These are phyloP conservation scores for Matsumyia berberina DNA, from an alignment of 2,888 invertebrate species.

Conservation along the genomic window DNA sequence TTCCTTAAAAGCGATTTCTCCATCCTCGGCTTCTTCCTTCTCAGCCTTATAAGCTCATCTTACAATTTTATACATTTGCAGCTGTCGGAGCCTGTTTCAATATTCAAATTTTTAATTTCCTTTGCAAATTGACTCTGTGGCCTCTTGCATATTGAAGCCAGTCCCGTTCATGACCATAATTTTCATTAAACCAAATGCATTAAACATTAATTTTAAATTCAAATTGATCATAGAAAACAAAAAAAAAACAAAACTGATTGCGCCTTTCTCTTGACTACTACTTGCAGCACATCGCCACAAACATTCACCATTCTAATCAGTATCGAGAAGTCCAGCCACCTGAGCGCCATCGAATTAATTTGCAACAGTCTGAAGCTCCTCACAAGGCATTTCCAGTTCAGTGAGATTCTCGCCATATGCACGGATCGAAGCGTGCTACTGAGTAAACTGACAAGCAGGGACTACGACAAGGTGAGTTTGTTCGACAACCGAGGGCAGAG, in stretches of 20 bases:
- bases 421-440: slow-evolving; percentile 81
- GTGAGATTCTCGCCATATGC: slow-evolving; percentile 83
- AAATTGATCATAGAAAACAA: too few relatives aligned
- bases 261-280: slow-evolving; percentile 61
- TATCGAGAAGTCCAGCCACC: slow-evolving; percentile 83
- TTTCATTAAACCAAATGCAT: slow-evolving; percentile 2
- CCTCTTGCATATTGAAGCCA: not conserved
- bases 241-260: slow-evolving; percentile 21
- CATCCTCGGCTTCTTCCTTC: too few relatives aligned
- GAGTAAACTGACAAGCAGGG: slow-evolving; percentile 67
- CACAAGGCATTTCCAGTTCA: slow-evolving; percentile 83
- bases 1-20: too few relatives aligned
- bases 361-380: slow-evolving; percentile 84
- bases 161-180: slow-evolving; percentile 12
- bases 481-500: not conserved
- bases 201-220: slow-evolving; percentile 16
- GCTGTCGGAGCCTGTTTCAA: too few relatives aligned
- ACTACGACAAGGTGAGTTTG: slow-evolving; percentile 75
- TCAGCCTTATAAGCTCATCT: too few relatives aligned
- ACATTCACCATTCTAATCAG: slow-evolving; percentile 84
- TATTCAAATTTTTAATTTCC: not conserved
- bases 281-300: slow-evolving; percentile 79
- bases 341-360: slow-evolving; percentile 84
- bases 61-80: too few relatives aligned
- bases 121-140: not conserved